Percentiles rank a stretch among this genome's conserved stretches.
Conservation (phyloP, 2,888 invertebrate genomes). For the Cinara cedri region DNA sequence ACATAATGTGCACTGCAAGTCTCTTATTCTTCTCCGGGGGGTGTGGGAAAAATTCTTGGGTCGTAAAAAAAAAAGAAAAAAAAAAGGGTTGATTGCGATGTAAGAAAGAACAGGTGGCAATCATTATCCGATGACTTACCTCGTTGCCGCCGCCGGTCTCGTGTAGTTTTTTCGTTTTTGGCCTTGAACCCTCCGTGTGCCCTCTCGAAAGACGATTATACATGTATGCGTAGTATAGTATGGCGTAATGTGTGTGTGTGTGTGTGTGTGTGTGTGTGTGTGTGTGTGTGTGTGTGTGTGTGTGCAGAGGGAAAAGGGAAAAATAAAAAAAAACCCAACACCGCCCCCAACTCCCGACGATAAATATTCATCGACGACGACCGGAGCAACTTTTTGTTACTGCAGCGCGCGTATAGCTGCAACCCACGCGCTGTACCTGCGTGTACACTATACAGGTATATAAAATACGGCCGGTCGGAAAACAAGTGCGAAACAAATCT, state of each 20-base stretch:
- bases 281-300: too few relatives aligned
- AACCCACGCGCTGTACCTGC: background rate
- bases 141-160: constrained; percentile 37
- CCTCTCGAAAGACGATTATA: constrained; percentile 24
- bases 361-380: constrained; percentile 46
- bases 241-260: too few relatives aligned
- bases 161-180: constrained; percentile 48
- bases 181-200: constrained; percentile 55
- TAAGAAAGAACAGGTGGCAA: constrained; percentile 56
- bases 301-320: constrained; percentile 23
- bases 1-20: constrained; percentile 47
- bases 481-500: constrained; percentile 11
- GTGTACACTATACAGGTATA: background rate
- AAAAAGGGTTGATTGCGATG: constrained; percentile 56
- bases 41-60: constrained; percentile 57
- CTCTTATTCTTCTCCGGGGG: constrained; percentile 50
- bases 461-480: background rate
- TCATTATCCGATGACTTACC: constrained; percentile 57
- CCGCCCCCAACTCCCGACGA: constrained; percentile 48
- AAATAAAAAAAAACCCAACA: background rate
- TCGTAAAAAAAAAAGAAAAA: constrained; percentile 36
- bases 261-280: too few relatives aligned
- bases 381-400: background rate
- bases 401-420: too few relatives aligned
- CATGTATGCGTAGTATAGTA: too few relatives aligned